Conservation (phyloP, 2,888 invertebrate genomes). For the Entomobrya multifasciata region DNA sequence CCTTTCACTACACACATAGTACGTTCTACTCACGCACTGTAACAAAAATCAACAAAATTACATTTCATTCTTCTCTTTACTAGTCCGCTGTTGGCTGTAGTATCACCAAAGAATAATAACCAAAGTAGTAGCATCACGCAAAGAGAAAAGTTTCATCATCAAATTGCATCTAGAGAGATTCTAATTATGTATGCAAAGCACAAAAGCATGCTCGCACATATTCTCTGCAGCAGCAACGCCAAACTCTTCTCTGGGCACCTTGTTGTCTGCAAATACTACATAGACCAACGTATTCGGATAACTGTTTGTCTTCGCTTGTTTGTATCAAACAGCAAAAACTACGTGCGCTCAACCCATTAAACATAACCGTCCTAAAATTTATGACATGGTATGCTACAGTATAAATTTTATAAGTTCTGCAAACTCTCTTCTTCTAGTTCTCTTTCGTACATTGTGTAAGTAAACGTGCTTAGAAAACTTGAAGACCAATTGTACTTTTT, state of each 20-base stretch:
- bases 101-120: slow-evolving; percentile 26
- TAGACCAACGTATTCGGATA: not conserved
- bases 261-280: slow-evolving; percentile 8
- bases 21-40: not conserved
- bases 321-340: slow-evolving; percentile 48
- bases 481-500: slow-evolving; percentile 26
- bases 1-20: not conserved
- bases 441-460: slow-evolving; percentile 1
- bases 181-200: slow-evolving; percentile 76
- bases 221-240: not conserved
- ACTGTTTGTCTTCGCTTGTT: slow-evolving; percentile 18
- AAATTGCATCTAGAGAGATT: slow-evolving; percentile 57
- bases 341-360: slow-evolving; percentile 59
- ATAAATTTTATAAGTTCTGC: slow-evolving; percentile 73
- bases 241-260: not conserved
- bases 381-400: slow-evolving; percentile 72
- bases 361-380: slow-evolving; percentile 69
- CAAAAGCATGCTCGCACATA: slow-evolving; percentile 61
- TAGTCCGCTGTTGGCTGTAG: not conserved
- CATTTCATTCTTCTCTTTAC: slow-evolving; percentile 43
- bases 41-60: slow-evolving; percentile 54
- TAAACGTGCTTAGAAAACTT: slow-evolving; percentile 69
- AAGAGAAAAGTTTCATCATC: slow-evolving; percentile 62
- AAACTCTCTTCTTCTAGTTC: slow-evolving; percentile 27
- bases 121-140: slow-evolving; percentile 34